Conservation (phyloP, 1,140 invertebrate species). For the Neodiprion virginianus region DNA sequence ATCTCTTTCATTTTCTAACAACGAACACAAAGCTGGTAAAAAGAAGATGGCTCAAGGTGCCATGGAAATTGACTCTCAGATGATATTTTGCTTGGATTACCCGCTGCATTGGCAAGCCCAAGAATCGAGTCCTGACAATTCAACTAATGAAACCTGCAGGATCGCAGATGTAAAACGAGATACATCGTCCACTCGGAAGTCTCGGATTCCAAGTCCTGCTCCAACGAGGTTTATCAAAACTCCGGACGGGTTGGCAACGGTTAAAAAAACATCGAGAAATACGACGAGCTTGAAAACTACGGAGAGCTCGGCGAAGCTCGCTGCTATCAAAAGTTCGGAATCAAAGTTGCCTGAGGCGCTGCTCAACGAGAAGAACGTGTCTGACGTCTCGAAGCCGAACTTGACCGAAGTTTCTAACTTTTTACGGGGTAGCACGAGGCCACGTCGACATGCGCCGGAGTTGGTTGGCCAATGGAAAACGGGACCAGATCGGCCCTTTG, state of each 20-base stretch:
- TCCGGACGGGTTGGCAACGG: slow-evolving; percentile 4
- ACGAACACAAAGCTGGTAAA: background rate
- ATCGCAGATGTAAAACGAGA: slow-evolving; percentile 3
- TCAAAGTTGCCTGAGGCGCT: background rate
- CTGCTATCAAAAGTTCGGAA: background rate
- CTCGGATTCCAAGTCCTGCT: background rate
- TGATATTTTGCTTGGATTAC: background rate
- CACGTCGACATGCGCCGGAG: background rate
- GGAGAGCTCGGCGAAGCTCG: background rate
- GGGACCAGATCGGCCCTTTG: background rate
- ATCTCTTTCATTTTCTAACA: background rate
- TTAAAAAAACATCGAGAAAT: background rate
- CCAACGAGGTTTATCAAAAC: slow-evolving; percentile 11
- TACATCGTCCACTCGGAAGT: background rate
- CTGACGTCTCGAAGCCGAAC: background rate
- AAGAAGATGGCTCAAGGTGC: background rate
- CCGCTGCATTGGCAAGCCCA: background rate
- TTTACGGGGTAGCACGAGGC: slow-evolving; percentile 1
- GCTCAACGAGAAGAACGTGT: background rate
- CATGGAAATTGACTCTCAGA: background rate
- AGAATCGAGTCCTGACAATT: background rate
- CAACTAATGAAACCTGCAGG: background rate
- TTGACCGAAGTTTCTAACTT: background rate
- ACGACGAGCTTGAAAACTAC: background rate
- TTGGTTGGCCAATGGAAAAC: slow-evolving; percentile 9